Evolutionary conservation across 1,140 invertebrate species (phyloP), one percentile per base, ranked within the genome.

Genomic region (Tetranychus urticae): DNA sequence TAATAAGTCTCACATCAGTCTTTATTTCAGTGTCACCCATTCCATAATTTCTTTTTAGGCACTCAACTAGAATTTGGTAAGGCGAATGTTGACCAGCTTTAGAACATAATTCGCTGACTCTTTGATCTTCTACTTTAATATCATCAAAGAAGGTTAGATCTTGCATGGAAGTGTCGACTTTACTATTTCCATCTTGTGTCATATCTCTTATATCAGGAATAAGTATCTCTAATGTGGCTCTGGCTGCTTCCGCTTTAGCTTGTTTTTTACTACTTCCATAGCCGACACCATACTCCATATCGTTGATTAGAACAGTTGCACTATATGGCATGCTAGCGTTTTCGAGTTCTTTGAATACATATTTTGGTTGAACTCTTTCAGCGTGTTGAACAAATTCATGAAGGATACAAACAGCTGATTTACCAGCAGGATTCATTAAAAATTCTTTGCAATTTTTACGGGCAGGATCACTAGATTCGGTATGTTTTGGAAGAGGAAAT

Each of bases 351-450:
- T 85, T 85, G 71, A 91, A 94, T 70, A 84, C 80, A 73, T 94
- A 97, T 8, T 82, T 82, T 3, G 90, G 90, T 68, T 94, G 88
- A 61, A 88, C 86, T 71, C 89, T 87, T 58, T 93, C 74, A 10
- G 88, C 87, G 70, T 91, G 86, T 66, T 93, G 88, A 36, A 93
- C 86, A 75, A 94, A 96, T 73, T 96, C 90, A 69, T 96, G 90
- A 59, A 97, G 77, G 70, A 94, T 93, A 69, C 89, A 93, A n/a
- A 97, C 84, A 69, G 58, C 65, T 35, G 68, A 68, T 65, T 76
- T 76, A 23, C 74, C 74, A 45, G 68, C 67, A 23, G 74, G 74
- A 66, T 75, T 75, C 64, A 75, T 67, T 5, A 74, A 69, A 68
- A 74, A 74, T 61, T 73, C 73, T 23, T 37, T 39, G 39, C 7